Base-by-base conservation (phyloP, 2,797 vertebrate genomes). In the Ctenosaura bakeri region DNA sequence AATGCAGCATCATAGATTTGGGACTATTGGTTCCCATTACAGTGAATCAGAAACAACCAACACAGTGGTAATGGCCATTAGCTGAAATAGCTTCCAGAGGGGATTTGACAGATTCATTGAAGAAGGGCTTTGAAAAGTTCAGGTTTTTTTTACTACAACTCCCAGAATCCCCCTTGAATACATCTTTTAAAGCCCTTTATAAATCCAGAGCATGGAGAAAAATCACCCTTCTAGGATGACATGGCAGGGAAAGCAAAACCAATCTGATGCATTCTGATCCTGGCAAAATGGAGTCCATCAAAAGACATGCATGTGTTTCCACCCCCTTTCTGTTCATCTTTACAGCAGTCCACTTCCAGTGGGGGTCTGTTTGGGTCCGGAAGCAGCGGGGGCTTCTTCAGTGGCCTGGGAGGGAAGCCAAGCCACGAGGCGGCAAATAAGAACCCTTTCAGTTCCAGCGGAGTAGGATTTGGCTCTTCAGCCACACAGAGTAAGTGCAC, bases 341-440 rank as follows among this genome's bases (percentile, higher is more conserved):
- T 96, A 93, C 97, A 97, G 91, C 93, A 98, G 14, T 90, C 97
- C 0, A 92, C 98, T 16, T 96, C 98, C 26, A 94, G 97, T 1
- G 97, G 97, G 4, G 83, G 96, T 73, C 95, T 99, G 91, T 99
- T 99, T 92, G 98, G 99, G 85, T 89, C 98, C 14, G 96, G 94
- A 92, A 94, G 73, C 2, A 93, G 71, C 0, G 83, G 97, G 50
- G 98, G 98, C 4, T 99, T 99, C 96, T 99, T 99, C 97, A 98
- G 98, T 4, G 99, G 99, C 88, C 97, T 99, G 1, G 99, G 99
- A 93, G 98, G 99, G 24, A 99, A 99, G 96, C 99, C 99, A 38
- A 99, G 98, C 52, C 98, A 99, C 93, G 99, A 99, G 9, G 98
- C 99, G 4, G 98, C 98, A 92, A 99, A 97, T 96, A 99, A 99